A percentile compares a stretch with the other conserved stretches of the same genome.
Evolutionary conservation across 64 coral and sea anemone genomes (phyloP).

Genomic region (Catalaphyllia jardinei): DNA sequence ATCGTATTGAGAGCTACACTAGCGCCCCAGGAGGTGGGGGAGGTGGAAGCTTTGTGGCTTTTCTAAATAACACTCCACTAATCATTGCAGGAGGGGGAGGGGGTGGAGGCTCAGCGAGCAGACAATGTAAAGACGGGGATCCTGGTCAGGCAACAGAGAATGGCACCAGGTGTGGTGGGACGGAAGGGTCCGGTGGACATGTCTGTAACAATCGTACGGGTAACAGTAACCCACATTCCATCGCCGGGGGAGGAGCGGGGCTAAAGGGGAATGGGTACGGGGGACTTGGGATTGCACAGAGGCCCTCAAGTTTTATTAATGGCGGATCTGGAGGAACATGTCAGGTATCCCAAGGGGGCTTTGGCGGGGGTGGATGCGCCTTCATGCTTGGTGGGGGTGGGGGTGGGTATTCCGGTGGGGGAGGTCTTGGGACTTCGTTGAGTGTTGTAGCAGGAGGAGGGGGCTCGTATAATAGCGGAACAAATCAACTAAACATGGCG

Average conservation of each 20-base stretch:
- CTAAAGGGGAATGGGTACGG: neutral
- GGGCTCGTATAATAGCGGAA: slow-evolving; percentile 66
- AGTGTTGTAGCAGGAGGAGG: slow-evolving; percentile 62
- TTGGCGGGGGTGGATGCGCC: slow-evolving; percentile 62
- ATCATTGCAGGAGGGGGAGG: slow-evolving; percentile 77
- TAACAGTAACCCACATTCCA: neutral
- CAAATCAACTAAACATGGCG: slow-evolving; percentile 53
- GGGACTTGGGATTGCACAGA: neutral
- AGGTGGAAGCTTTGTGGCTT: slow-evolving; percentile 62
- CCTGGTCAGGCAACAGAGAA: slow-evolving; percentile 47
- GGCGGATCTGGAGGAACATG: neutral
- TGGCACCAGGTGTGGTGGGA: slow-evolving; percentile 49
- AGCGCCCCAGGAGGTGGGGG: slow-evolving; percentile 58
- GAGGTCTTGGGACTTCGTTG: neutral
- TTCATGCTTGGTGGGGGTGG: slow-evolving; percentile 38
- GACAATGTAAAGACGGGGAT: slow-evolving; percentile 46
- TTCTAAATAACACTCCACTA: slow-evolving; percentile 22
- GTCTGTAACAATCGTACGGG: neutral
- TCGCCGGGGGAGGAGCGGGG: slow-evolving; percentile 12
- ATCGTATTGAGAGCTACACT: neutral
- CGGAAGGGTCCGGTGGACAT: slow-evolving; percentile 19
- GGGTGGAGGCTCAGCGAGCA: slow-evolving; percentile 32
- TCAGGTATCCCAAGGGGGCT: neutral
- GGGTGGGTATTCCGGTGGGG: slow-evolving; percentile 83
- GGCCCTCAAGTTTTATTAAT: slow-evolving; percentile 5